Evolutionary conservation across 1,140 invertebrate species (phyloP), one percentile per base, ranked within the genome.

Genomic region (Pseudomyrmex gracilis): DNA sequence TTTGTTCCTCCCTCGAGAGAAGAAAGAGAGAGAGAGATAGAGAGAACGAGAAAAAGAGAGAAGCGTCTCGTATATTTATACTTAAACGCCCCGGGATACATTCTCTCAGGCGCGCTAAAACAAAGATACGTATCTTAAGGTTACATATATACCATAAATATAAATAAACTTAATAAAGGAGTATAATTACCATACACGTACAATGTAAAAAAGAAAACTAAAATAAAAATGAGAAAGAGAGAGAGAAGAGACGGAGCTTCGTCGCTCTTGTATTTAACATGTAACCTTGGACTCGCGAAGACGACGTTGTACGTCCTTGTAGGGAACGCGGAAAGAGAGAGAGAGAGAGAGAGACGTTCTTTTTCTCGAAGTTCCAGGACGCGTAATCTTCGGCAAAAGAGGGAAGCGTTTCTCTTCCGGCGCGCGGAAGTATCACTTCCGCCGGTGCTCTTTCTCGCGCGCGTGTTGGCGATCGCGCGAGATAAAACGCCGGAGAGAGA

Each of bases 201-300:
- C 34, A 34, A 34, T 5, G 34, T 34, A 34, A 34, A 34, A 2
- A 24, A 24, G 2, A 24, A 34, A 34, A 34, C 4, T 34, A 34
- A 34, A 34, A 34, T 34, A 34, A 5, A 34, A 34, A 34, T 34
- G 34, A 34, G 12, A 13, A 2, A 22, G 45, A 58, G 77, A 43
- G 20, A 49, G 12, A 64, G 57, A 76, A 24, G 2, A 53, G 45
- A 78, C 24, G 84, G 67, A 45, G 64, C 57, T 58, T 66, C 47
- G 64, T 70, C 64, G 51, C 51, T 78, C 70, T 78, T 58, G 34
- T 70, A 78, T 78, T 78, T 70, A 57, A 78, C 57, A 34, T 34
- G 34, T 78, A 78, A 78, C 76, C 64, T 78, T 70, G 76, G 17
- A 17, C 13, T 12, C 53, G 51, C 45, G 9, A 55, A 47, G 43